Evolutionary conservation across 2,888 invertebrate genomes (phyloP).

Genomic region (Sympetrum striolatum): DNA sequence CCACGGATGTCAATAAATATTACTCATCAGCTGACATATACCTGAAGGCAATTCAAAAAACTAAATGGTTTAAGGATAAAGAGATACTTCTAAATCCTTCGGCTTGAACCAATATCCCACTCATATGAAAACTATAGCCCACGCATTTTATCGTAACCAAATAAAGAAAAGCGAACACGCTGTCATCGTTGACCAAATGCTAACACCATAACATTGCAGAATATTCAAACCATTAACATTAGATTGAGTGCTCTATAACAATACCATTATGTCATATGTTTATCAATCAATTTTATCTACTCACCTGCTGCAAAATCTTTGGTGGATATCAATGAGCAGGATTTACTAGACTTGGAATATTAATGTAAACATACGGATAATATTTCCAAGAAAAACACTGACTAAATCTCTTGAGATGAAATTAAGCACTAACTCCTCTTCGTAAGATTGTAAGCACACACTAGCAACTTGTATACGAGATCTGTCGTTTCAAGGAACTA

Average conservation of each 20-base stretch:
- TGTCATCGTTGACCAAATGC: too few relatives aligned
- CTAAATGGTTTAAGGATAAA: neutral
- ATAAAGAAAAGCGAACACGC: too few relatives aligned
- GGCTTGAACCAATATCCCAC: neutral
- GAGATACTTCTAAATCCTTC: neutral
- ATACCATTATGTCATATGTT: too few relatives aligned
- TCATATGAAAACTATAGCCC: neutral
- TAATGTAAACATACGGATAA: neutral
- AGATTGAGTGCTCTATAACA: too few relatives aligned
- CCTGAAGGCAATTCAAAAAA: too few relatives aligned
- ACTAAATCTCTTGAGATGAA: neutral
- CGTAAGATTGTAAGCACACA: constrained; percentile 31
- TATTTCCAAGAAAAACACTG: neutral
- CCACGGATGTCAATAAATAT: too few relatives aligned
- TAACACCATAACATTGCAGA: too few relatives aligned
- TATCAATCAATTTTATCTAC: neutral
- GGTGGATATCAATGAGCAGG: neutral
- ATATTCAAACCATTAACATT: too few relatives aligned
- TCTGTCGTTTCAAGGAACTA: neutral
- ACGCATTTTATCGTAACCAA: neutral
- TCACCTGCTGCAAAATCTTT: neutral
- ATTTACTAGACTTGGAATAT: neutral
- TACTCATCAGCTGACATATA: too few relatives aligned
- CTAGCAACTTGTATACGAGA: neutral
- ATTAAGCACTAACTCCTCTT: constrained; percentile 4